These are phyloP conservation scores for Nomia melanderi DNA, from an alignment of 1,140 invertebrate species.

Conservation along the genomic window DNA sequence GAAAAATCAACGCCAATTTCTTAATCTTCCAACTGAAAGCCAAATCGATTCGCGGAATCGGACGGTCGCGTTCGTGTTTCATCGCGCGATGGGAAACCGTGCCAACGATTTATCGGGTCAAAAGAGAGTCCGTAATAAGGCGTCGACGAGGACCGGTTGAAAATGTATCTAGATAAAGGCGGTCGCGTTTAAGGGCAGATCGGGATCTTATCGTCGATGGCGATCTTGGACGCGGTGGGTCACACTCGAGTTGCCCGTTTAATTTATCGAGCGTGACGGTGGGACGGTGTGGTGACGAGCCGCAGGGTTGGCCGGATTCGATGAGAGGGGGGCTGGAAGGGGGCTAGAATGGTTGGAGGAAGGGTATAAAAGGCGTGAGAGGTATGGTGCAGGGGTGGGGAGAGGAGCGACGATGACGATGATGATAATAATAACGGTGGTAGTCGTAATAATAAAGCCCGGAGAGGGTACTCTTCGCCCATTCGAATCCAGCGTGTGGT, in stretches of 20 bases:
- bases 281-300: conserved; percentile 42
- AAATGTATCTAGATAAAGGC: conserved; percentile 34
- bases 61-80: not conserved
- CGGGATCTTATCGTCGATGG: conserved; percentile 59
- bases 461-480: conserved; percentile 34
- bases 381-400: too few species aligned
- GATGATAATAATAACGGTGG: conserved; percentile 46
- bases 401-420: conserved; percentile 29
- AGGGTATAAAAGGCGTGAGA: too few species aligned
- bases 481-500: conserved; percentile 68
- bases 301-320: not conserved
- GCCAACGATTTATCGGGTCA: conserved; percentile 4
- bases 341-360: too few species aligned
- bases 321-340: too few species aligned
- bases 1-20: not conserved
- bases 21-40: not conserved
- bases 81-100: not conserved
- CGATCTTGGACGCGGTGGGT: conserved; percentile 48
- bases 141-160: not conserved
- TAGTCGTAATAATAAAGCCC: conserved; percentile 46
- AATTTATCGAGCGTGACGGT: conserved; percentile 55
- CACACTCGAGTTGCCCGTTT: conserved; percentile 54
- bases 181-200: conserved; percentile 54
- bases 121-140: not conserved
- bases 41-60: not conserved